Evolutionary conservation across 2,113 vertebrate genomes (phyloP), one percentile per base, ranked within the genome.

Genomic region (Psittacus erithacus): DNA sequence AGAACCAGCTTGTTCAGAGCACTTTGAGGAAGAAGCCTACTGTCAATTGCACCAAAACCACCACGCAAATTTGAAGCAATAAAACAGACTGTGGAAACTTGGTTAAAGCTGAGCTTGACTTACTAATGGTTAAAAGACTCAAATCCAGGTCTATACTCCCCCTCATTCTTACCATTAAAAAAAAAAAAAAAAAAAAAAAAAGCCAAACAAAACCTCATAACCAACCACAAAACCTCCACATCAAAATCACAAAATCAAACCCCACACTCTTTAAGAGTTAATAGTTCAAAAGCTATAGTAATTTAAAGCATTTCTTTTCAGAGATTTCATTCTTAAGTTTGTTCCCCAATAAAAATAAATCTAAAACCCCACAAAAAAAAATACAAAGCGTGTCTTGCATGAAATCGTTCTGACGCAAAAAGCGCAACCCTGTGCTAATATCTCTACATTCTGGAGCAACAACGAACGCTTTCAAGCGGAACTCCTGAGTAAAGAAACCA

Each of bases 351-450:
- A 15, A 69, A 47, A 47, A 7, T 10, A 17, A 10, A 29, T 16
- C 15, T 7, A 9, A 22, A 38, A 38, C 3, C 1, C 4, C 8
- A 13, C 13, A 57, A 29, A 43, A 70, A 70, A 49, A 69, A 81
- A 9, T 3, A 20, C 6, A 31, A n/a, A 71, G 3, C 0, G 1
- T n/a, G 19, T 38, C 24, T 38, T 15, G 8, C 11, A 41, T 3
- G 4, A 55, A n/a, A 47, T 9, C 0, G 0, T 55, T 75, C 29
- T 19, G 29, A 77, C 3, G 0, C 16, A 47, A 31, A 44, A 71
- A 4, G 9, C 5, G 11, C 27, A 43, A 0, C 2, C 2, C 24
- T 19, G 6, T 2, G 16, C 11, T 25, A 41, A 41, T 19, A 57
- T 22, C 13, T 53, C 14, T 28, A 20, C n/a, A 28, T 38, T 74